Conservation (phyloP, 2,888 invertebrate species). For the Saturnia japonica region DNA sequence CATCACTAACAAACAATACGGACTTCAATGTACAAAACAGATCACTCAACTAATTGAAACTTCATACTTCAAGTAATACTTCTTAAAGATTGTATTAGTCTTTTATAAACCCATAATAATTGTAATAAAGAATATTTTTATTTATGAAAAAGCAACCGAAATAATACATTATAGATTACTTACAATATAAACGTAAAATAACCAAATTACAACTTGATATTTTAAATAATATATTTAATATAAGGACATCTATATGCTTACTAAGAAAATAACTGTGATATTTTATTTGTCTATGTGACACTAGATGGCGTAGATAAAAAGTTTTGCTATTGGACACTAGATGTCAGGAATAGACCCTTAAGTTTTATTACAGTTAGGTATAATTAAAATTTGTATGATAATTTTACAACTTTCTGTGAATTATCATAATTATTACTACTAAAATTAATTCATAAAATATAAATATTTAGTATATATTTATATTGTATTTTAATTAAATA, state of each 20-base stretch:
- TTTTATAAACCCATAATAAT: no score
- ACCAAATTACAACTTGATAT: not conserved
- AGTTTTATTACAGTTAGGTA: not conserved
- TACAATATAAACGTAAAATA: no score
- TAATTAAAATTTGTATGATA: not conserved
- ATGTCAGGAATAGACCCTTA: not conserved
- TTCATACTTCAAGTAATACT: no score
- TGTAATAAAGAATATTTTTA: not conserved
- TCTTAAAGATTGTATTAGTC: no score
- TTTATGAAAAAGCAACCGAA: not conserved
- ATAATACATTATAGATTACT: no score
- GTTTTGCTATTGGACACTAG: not conserved
- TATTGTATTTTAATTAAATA: not conserved
- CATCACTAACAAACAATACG: not conserved
- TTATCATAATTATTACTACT: not conserved
- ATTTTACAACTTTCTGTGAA: not conserved
- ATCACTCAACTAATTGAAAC: no score
- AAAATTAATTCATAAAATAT: not conserved
- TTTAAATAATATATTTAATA: not conserved
- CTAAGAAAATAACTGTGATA: not conserved
- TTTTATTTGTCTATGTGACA: conserved; percentile 23
- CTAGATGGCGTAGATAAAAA: conserved; percentile 31
- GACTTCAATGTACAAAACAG: not conserved
- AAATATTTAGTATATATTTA: not conserved
- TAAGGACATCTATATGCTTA: not conserved